These are phyloP conservation scores for Ptilorrhoa leucosticta DNA, from an alignment of 2,113 vertebrate species.

Conservation along the genomic window DNA sequence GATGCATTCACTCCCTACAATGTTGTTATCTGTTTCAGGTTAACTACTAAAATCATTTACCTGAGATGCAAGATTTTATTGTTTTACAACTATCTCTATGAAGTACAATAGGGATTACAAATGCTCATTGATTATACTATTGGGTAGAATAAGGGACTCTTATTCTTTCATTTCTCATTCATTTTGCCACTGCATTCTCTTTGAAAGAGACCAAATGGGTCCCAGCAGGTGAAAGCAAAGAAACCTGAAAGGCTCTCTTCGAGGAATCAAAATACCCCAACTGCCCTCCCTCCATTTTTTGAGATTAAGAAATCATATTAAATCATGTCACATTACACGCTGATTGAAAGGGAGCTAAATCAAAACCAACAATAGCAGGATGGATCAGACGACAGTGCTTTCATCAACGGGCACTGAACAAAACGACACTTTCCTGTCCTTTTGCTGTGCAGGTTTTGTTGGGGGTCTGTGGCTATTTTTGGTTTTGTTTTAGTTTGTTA, in stretches of 20 bases:
- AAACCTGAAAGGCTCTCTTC: constrained; percentile 88
- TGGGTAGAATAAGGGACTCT: constrained; percentile 81
- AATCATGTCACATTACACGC: constrained; percentile 87
- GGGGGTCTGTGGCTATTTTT: not conserved
- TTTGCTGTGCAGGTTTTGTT: not conserved
- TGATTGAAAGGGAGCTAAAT: constrained; percentile 89
- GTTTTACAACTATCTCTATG: constrained; percentile 83
- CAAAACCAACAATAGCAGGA: constrained; percentile 88
- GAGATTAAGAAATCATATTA: constrained; percentile 93
- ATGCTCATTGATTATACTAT: constrained; percentile 89
- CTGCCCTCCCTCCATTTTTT: constrained; percentile 75
- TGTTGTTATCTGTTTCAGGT: constrained; percentile 79
- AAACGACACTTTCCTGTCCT: constrained; percentile 49
- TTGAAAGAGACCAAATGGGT: constrained; percentile 95
- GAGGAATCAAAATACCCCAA: constrained; percentile 84
- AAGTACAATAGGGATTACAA: constrained; percentile 85
- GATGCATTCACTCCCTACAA: constrained; percentile 71
- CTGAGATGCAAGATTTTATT: constrained; percentile 81
- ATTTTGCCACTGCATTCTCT: constrained; percentile 84
- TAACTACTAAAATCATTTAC: constrained; percentile 82
- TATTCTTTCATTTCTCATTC: constrained; percentile 86
- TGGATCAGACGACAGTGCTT: constrained; percentile 70
- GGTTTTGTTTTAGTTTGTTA: not conserved
- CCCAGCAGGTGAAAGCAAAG: constrained; percentile 99
- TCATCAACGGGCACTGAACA: constrained; percentile 62